Evolutionary conservation across 2,797 vertebrate genomes (phyloP), one percentile per base, ranked within the genome.

Genomic region (Odontamblyopus rebecca): DNA sequence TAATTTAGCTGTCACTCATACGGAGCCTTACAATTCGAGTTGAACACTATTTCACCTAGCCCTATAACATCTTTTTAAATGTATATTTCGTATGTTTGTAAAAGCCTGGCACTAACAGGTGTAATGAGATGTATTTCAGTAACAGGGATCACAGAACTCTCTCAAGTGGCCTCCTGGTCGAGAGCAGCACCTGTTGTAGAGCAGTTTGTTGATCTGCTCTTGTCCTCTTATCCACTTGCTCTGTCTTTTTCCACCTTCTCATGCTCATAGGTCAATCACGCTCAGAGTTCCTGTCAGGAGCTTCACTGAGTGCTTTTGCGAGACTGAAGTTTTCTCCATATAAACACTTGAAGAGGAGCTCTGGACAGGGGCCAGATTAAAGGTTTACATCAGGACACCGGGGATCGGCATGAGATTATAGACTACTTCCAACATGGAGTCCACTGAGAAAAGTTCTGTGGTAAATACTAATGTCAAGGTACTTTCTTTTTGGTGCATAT

Each of bases 161-260:
- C 86, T 85, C 81, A 81, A 86, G 76, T 75, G 62, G 66, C n/a
- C 72, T 53, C 69, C 61, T 72, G 64, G 74, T 81, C 76, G 76
- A 83, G 62, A 53, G 70, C 62, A 81, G 68, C 72, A 78, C 68
- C 70, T 86, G 71, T 80, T 62, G 85, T 82, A 85, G 85, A 87
- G 85, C 65, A 72, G 72, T 82, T 87, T 86, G 82, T 85, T 87
- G 80, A 87, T 82, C 72, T 69, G 74, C 78, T 86, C 74, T 81
- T 32, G 75, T 59, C 79, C 79, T 87, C 81, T 86, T 74, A 86
- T 77, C 78, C 75, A 79, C 71, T 86, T 68, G 51, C 38, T 53
- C 69, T 70, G 61, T 81, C 70, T 61, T 60, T 73, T 44, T 70
- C 63, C 70, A 80, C 61, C 72, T 77, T 75, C 71, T 77, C 61